These are phyloP conservation scores for Myotis findleyi DNA, from an alignment of 2,797 vertebrate genomes.

Conservation along the genomic window DNA sequence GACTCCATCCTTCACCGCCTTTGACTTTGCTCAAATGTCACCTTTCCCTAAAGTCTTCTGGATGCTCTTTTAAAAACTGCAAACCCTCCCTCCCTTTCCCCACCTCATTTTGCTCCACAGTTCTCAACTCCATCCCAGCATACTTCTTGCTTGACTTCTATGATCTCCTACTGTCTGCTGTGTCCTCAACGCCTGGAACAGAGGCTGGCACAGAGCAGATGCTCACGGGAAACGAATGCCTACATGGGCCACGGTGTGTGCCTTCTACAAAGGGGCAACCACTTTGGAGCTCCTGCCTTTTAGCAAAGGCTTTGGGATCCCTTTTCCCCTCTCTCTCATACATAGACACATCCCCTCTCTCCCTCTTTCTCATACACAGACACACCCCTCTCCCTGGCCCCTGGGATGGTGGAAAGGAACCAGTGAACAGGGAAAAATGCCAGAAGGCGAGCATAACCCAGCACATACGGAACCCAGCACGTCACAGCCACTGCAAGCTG, in stretches of 20 bases:
- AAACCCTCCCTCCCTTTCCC: not conserved
- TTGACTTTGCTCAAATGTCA: not conserved
- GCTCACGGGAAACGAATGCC: not conserved
- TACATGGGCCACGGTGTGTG: not conserved
- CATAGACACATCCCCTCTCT: not conserved
- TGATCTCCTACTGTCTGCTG: not conserved
- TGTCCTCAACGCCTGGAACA: not conserved
- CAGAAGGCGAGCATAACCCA: not conserved
- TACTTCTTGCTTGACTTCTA: not conserved
- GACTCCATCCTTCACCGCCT: not conserved
- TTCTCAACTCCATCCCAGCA: not conserved
- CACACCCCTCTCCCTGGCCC: not conserved
- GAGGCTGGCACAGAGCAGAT: not conserved
- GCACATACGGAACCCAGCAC: accelerated
- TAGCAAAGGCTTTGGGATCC: not conserved
- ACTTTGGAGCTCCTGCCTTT: not conserved
- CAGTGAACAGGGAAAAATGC: not conserved
- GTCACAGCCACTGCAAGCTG: not conserved
- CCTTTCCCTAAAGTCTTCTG: not conserved
- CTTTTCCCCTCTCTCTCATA: not conserved
- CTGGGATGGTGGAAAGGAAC: not conserved
- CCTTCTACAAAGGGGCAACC: not conserved
- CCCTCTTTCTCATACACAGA: not conserved
- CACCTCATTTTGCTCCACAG: not conserved
- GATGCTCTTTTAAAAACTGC: not conserved